These are phyloP conservation scores for Chelonus insularis DNA, from an alignment of 1,140 invertebrate genomes.

Conservation along the genomic window DNA sequence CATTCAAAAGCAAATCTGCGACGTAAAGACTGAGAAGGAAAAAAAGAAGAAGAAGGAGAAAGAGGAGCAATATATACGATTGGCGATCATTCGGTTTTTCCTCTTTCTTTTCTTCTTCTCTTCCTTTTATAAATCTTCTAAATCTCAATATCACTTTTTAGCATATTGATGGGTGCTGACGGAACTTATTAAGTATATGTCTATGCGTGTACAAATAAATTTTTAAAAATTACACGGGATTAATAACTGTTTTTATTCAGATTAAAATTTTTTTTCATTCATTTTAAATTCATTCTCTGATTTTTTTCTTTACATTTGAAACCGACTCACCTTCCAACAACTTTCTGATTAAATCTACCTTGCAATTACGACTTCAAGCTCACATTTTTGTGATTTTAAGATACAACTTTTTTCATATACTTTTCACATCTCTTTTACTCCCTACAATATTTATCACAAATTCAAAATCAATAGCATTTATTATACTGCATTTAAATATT, in stretches of 20 bases:
- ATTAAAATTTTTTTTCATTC: not conserved
- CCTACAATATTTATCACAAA: no score
- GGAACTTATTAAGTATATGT: conserved; percentile 35
- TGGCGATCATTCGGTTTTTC: conserved; percentile 33
- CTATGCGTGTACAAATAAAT: not conserved
- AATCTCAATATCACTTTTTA: conserved; percentile 50
- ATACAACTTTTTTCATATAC: no score
- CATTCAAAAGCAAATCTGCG: conserved; percentile 45
- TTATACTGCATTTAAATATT: no score
- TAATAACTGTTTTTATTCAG: not conserved
- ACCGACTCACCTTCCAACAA: not conserved
- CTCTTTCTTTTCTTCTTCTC: conserved; percentile 13
- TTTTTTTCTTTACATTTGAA: not conserved
- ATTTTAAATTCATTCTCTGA: not conserved
- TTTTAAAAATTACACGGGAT: not conserved
- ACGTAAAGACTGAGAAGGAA: not conserved
- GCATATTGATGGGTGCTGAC: conserved; percentile 60
- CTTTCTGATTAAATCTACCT: not conserved
- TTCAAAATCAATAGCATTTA: no score
- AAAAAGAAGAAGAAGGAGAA: no score
- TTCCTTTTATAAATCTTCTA: conserved; percentile 27
- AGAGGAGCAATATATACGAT: conserved; percentile 3
- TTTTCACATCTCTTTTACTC: no score
- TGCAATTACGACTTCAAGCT: not conserved
- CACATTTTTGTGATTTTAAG: no score